These are phyloP conservation scores for Forbesichthys agassizii DNA, from an alignment of 2,113 vertebrate genomes.

Conservation along the genomic window DNA sequence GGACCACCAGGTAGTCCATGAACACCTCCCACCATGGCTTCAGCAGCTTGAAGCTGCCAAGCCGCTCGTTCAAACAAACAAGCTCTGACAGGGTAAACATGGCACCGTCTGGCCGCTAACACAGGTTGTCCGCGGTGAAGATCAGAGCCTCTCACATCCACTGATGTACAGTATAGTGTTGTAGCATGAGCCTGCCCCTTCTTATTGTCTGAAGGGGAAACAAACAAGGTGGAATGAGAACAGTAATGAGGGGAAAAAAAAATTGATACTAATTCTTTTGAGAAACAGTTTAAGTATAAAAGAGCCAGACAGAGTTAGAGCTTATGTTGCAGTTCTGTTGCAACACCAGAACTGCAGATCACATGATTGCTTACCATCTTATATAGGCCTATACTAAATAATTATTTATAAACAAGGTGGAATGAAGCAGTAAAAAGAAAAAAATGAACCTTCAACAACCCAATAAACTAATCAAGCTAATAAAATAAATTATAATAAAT, in stretches of 20 bases:
- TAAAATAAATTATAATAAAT: not conserved
- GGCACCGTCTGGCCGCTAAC: not conserved
- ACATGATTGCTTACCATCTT: too few species aligned
- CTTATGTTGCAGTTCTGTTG: too few species aligned
- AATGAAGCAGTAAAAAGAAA: too few species aligned
- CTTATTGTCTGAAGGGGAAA: not conserved
- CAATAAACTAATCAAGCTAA: too few species aligned
- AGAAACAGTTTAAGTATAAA: too few species aligned
- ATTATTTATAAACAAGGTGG: too few species aligned
- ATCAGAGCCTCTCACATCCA: not conserved
- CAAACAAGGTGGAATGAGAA: not conserved
- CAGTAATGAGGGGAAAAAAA: not conserved
- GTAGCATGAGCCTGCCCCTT: not conserved
- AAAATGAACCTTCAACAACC: too few species aligned
- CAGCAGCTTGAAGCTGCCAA: conserved; percentile 72
- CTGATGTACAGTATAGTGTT: not conserved
- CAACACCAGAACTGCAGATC: too few species aligned
- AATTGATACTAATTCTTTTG: too few species aligned
- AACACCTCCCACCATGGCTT: conserved; percentile 88
- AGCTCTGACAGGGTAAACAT: conserved; percentile 83
- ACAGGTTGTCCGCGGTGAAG: not conserved
- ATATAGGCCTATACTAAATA: too few species aligned
- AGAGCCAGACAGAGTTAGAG: too few species aligned
- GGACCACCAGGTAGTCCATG: conserved; percentile 82
- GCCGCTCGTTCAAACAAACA: conserved; percentile 67